Base-by-base conservation (phyloP, 2,797 vertebrate species). In the Bryconaethiops microstoma region DNA sequence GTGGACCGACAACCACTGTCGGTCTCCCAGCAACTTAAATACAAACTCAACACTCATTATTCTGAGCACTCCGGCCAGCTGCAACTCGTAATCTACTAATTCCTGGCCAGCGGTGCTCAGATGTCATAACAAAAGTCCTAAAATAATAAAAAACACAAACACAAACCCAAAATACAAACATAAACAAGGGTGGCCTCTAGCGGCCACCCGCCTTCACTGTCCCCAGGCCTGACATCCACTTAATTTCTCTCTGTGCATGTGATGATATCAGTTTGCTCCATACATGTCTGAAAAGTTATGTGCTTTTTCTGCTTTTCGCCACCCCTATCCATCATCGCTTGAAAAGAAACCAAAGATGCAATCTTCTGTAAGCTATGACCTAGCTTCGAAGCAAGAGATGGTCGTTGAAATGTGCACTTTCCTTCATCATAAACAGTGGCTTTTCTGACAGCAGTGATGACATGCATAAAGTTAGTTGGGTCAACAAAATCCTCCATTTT, bases 401-500 rank as follows among this genome's bases (percentile, higher is more conserved):
- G 45, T 48, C 48, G 21, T 17, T 62, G 17, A n/a, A 63, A 81
- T 42, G 79, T 70, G 54, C 69, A 54, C 48, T 55, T 82, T 72
- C 72, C 74, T 77, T 82, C 74, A 67, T 77, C 60, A 72, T 77
- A 81, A 64, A 67, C 57, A 21, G 65, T 57, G 12, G 63, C 50
- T 67, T 77, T 77, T 54, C 35, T 60, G 42, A 71, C 48, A 64
- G 74, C 82, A 14, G 78, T 60, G 60, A 84, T 80, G 2, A 80
- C 50, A 70, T 84, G 70, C 21, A 69, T 81, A 35, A 35, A 35
- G 65, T 86, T 86, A 35, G 40, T 68, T 10, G 80, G 82, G 13
- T 86, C 82, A 65, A 86, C 60, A 71, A 88, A 84, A 63, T 87
- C 84, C 50, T 82, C 74, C 55, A 71, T 86, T 68, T 2, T 62